Conservation (phyloP, 2,888 invertebrate species). For the Thelaira solivaga region DNA sequence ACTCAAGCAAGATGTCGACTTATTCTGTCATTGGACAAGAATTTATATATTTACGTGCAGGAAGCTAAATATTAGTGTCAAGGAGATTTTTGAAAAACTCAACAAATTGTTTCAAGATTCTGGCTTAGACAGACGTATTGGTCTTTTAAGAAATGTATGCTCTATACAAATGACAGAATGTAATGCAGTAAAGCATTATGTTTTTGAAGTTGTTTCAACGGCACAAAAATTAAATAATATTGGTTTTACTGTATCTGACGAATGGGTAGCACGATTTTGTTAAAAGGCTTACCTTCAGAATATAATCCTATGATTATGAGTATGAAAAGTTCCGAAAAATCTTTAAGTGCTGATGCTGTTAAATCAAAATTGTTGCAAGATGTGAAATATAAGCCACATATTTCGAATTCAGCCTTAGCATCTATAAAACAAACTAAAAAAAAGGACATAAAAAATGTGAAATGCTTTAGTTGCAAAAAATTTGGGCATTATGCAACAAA, state of each 20-base stretch:
- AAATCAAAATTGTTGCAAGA: no score
- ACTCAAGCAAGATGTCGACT: slow-evolving; percentile 17
- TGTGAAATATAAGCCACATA: no score
- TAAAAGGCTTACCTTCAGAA: no score
- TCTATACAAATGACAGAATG: neutral
- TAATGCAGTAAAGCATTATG: slow-evolving; percentile 17
- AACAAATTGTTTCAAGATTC: slow-evolving; percentile 37
- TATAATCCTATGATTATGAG: no score
- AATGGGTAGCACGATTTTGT: slow-evolving; percentile 53
- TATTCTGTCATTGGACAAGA: slow-evolving; percentile 27
- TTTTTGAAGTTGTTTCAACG: slow-evolving; percentile 25
- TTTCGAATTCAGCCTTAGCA: no score
- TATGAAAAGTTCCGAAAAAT: neutral
- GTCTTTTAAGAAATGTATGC: neutral
- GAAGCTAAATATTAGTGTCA: slow-evolving; percentile 5
- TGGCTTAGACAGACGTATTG: slow-evolving; percentile 29
- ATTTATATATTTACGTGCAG: slow-evolving; percentile 25
- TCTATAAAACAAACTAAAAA: no score
- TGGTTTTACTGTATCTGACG: slow-evolving; percentile 41
- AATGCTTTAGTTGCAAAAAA: no score
- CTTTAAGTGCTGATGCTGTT: neutral
- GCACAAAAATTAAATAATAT: slow-evolving; percentile 30
- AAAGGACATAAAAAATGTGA: no score
- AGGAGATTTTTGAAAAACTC: slow-evolving; percentile 9
- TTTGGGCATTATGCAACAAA: no score